Evolutionary conservation across 2,888 invertebrate genomes (phyloP), one percentile per base, ranked within the genome.

Genomic region (Drosophila helvetica): DNA sequence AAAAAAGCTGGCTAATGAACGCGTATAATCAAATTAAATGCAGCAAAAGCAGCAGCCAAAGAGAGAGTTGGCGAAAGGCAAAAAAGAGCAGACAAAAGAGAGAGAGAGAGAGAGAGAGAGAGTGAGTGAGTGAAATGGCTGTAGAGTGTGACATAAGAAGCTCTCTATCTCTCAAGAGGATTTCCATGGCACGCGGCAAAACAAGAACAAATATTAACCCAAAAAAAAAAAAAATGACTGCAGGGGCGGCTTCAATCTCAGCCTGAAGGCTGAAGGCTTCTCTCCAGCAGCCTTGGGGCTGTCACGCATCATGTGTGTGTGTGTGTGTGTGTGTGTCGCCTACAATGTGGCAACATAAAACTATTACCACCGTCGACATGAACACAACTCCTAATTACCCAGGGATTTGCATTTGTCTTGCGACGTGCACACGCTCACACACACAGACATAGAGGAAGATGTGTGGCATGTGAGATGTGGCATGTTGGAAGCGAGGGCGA

Each of bases 321-420:
- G 38, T 77, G 77, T 79, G 74, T 77, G 86, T 12, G 10, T 79
- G 77, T 38, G 38, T 77, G 77, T 79, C 75, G 83, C 78, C 78
- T 80, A 87, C 87, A 87, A 88, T 82, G 85, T 86, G 83, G 81
- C 78, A 88, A 83, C 88, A 85, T 86, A 88, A 86, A 88, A 86
- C 88, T 88, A 83, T 88, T 86, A 86, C 81, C 81, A 86, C 78
- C 80, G 78, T 75, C 77, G 88, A 83, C 89, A 89, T 87, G 89
- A 88, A 86, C 88, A 82, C 88, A 87, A 81, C 80, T 88, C 89
- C 87, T 89, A 90, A 89, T 89, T 89, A 88, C 88, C 88, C 78
- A 80, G 78, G 86, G 89, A 89, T 90, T 89, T 89, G 87, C 90
- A 89, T 89, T 86, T 87, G 86, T 83, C 79, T 81, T 78, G 72